phyloP scores from a whole-genome alignment of 2,888 invertebrate genomes.

The Drosophila borborema region DNA sequence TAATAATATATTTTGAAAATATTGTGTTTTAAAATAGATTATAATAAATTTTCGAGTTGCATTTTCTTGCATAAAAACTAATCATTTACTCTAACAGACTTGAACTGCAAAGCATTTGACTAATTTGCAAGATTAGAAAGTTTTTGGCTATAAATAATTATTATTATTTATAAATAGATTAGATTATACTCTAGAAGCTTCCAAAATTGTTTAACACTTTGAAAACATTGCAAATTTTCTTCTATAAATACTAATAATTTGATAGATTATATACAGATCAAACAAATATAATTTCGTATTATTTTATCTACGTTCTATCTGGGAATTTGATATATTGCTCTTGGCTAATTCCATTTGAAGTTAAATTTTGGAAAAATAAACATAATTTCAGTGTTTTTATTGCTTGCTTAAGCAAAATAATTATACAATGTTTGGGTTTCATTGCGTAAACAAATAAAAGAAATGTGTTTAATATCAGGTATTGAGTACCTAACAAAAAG shows the following conservation, averaged over 20 bases:
- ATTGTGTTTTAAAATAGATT: too few species aligned
- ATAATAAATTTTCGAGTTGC: too few species aligned
- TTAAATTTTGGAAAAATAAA: background rate
- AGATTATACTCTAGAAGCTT: background rate
- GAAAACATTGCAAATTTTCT: background rate
- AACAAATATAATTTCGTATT: background rate
- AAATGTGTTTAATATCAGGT: conserved; percentile 48
- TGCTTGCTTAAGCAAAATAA: conserved; percentile 13
- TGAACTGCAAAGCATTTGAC: too few species aligned
- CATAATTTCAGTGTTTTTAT: conserved; percentile 1
- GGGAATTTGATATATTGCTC: background rate
- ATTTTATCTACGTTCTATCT: background rate
- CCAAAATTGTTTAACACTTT: background rate
- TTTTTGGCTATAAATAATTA: too few species aligned
- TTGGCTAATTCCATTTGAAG: background rate
- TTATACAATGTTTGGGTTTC: background rate
- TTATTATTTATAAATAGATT: background rate
- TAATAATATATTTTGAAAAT: too few species aligned
- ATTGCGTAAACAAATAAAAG: conserved; percentile 23
- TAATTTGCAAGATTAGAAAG: too few species aligned
- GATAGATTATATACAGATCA: background rate
- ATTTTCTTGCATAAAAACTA: too few species aligned
- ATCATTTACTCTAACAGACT: too few species aligned
- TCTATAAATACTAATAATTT: background rate
- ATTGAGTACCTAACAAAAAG: conserved; percentile 19